Percentiles rank a stretch among this genome's conserved stretches.
These are phyloP conservation scores for Numenius phaeopus DNA, from an alignment of 2,797 vertebrate genomes.

Conservation along the genomic window DNA sequence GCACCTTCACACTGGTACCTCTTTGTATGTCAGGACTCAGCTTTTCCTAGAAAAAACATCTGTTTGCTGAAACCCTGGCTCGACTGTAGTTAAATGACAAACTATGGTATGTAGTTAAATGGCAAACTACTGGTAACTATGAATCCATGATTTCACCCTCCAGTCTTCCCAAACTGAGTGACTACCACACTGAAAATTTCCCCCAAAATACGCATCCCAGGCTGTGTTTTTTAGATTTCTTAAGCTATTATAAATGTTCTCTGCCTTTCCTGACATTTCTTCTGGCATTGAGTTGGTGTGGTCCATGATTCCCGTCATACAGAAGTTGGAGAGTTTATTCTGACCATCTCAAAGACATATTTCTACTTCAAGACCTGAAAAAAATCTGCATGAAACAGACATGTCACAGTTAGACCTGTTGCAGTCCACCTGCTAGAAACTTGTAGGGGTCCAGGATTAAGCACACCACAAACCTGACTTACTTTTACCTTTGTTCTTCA, in stretches of 20 bases:
- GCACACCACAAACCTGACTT: not conserved
- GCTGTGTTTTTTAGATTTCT: not conserved
- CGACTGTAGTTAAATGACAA: not conserved
- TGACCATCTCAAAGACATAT: not conserved
- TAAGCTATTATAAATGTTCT: not conserved
- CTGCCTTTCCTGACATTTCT: not conserved
- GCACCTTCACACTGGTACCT: not conserved
- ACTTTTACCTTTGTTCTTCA: not conserved
- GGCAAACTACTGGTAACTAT: not conserved
- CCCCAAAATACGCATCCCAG: not conserved
- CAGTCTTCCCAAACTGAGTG: not conserved
- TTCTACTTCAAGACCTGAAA: not conserved
- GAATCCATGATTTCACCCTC: not conserved
- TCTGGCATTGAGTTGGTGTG: not conserved
- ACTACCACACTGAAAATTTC: not conserved
- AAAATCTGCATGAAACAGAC: not conserved
- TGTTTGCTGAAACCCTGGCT: not conserved
- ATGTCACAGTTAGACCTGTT: not conserved
- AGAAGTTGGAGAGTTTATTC: not conserved
- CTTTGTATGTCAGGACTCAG: not conserved
- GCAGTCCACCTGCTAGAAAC: not conserved
- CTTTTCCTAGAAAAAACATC: not conserved
- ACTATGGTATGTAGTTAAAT: not conserved
- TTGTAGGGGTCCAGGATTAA: not conserved
- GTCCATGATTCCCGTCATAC: not conserved